Evolutionary conservation across 2,888 invertebrate genomes (phyloP), one percentile per base, ranked within the genome.

Genomic region (Stegana nigrithorax): DNA sequence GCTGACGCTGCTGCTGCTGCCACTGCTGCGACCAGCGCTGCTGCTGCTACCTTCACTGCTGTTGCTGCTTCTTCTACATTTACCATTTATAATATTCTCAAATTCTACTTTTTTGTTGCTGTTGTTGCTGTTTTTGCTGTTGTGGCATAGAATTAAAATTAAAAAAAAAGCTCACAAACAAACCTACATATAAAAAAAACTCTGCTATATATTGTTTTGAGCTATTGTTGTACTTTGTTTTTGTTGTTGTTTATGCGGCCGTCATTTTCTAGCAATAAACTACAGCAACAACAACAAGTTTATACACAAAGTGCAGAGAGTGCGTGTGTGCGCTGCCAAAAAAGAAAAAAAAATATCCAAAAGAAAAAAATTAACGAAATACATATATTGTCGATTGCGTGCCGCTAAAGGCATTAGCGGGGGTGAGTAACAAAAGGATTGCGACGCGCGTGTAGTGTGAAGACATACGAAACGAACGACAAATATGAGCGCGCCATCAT

Each of bases 221-320:
- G 14, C n/a, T n/a, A n/a, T n/a, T n/a, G n/a, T n/a, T n/a, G n/a
- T n/a, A n/a, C n/a, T 42, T 42, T 42, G n/a, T 14, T 12, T 7
- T n/a, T 14, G 1, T 14, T 42, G 42, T 42, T 14, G 42, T 42
- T 42, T 42, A n/a, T n/a, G n/a, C n/a, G n/a, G n/a, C n/a, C 2
- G 14, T n/a, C 17, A 6, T 42, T 7, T 27, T 50, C 25, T 26
- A 50, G 50, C 50, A n/a, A 4, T 45, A 23, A 45, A 45, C 45
- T 23, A 47, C 21, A 23, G 17, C 4, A 29, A 26, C 27, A 39
- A 32, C 32, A 12, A 32, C 5, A n/a, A 32, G 17, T 39, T 39
- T 5, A 60, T 59, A 47, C 64, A 57, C 77, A 69, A 77, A 77
- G 73, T 76, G 75, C 75, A 77, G 68, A 79, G 72, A 79, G 72